phyloP scores from a whole-genome alignment of 1,140 invertebrate genomes.

The Pygmarrhopalites habei region DNA sequence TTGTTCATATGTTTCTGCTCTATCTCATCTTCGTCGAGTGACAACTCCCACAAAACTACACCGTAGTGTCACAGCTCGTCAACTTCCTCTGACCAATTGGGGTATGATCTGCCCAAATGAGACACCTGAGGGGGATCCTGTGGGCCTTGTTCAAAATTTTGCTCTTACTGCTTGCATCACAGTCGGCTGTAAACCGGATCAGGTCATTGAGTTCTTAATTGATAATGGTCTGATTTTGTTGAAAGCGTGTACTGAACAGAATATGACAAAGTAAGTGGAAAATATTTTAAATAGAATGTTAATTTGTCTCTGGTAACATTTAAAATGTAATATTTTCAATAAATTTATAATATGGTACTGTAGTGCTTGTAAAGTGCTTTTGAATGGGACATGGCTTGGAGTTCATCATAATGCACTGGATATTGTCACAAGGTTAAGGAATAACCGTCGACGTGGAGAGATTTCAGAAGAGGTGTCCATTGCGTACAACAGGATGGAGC shows the following conservation, averaged over 20 bases:
- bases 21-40: constrained; percentile 91
- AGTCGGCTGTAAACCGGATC: constrained; percentile 92
- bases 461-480: constrained; percentile 97
- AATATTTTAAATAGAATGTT: constrained; percentile 51
- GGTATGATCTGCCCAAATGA: constrained; percentile 96
- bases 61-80: constrained; percentile 92
- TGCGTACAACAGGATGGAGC: constrained; percentile 76
- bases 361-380: constrained; percentile 93
- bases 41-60: constrained; percentile 97
- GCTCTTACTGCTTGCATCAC: constrained; percentile 99
- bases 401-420: constrained; percentile 96
- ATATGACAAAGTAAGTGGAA: neutral
- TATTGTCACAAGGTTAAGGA: constrained; percentile 89
- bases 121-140: constrained; percentile 88
- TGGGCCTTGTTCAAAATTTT: constrained; percentile 93
- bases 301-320: constrained; percentile 50
- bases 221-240: neutral
- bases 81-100: constrained; percentile 81
- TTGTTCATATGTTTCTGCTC: constrained; percentile 91
- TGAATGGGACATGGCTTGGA: constrained; percentile 97
- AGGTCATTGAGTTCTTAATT: constrained; percentile 93
- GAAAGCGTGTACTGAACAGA: neutral
- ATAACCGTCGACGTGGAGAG: constrained; percentile 88
- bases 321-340: neutral
- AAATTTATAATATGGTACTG: neutral